A percentile compares a stretch with the other conserved stretches of the same genome.
Conservation (phyloP, 2,888 invertebrate genomes). For the Noctua comes region DNA sequence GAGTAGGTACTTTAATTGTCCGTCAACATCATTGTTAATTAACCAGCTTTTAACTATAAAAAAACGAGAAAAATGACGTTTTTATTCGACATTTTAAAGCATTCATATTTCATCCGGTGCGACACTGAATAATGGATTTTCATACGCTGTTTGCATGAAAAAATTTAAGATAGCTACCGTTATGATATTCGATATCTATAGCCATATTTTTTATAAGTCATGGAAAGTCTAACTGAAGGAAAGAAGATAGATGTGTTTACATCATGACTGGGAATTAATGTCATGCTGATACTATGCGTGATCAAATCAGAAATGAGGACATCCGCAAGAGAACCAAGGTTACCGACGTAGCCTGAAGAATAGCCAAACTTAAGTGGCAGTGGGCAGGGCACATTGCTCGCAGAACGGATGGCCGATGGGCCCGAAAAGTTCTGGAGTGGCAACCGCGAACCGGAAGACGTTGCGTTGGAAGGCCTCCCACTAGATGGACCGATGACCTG, state of each 20-base stretch:
- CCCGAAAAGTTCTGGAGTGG: too few relatives aligned
- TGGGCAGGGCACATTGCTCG: too few relatives aligned
- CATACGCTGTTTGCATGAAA: slow-evolving; percentile 51
- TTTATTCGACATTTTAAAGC: slow-evolving; percentile 30
- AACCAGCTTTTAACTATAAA: neutral
- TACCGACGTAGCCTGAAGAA: too few relatives aligned
- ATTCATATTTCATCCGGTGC: slow-evolving; percentile 33
- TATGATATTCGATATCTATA: slow-evolving; percentile 26
- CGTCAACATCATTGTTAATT: neutral
- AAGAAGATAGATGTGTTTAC: slow-evolving; percentile 43
- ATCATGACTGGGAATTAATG: slow-evolving; percentile 35
- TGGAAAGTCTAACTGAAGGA: neutral
- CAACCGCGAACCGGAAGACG: too few relatives aligned
- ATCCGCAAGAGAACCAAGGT: too few relatives aligned
- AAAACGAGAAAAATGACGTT: neutral
- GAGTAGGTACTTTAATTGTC: neutral
- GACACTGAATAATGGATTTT: slow-evolving; percentile 51
- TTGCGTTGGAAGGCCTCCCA: too few relatives aligned
- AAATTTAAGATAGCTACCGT: slow-evolving; percentile 21
- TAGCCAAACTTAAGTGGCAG: too few relatives aligned
- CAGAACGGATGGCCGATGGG: too few relatives aligned
- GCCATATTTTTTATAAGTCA: slow-evolving; percentile 17
- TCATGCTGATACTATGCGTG: slow-evolving; percentile 3
- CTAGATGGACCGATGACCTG: too few relatives aligned
- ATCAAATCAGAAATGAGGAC: too few relatives aligned